Evolutionary conservation across 1,140 invertebrate species (phyloP).

Genomic region (Manduca sexta): DNA sequence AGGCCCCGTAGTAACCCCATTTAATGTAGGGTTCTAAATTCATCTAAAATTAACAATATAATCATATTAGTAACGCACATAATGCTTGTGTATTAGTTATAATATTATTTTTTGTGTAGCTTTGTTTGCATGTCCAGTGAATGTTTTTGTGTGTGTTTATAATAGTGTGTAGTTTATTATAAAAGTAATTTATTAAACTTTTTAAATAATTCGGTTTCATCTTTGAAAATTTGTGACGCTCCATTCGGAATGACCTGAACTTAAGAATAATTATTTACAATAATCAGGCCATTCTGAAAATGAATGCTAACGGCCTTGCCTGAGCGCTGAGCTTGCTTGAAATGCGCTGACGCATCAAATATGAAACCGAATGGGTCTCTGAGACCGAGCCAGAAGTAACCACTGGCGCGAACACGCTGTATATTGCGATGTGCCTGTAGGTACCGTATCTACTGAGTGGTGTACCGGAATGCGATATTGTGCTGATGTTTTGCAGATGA

Average conservation of each 20-base stretch:
- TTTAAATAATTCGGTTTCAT: conserved; percentile 22
- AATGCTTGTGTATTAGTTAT: conserved; percentile 37
- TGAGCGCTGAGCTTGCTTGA: neutral
- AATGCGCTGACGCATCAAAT: neutral
- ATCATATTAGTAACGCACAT: conserved; percentile 16
- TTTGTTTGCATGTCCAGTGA: conserved; percentile 48
- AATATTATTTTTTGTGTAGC: conserved; percentile 35
- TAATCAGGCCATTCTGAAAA: too few relatives aligned
- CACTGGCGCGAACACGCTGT: conserved; percentile 29
- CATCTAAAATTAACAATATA: conserved; percentile 22
- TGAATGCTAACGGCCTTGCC: neutral
- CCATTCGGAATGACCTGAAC: neutral
- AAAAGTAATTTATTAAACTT: neutral
- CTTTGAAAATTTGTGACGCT: conserved; percentile 6
- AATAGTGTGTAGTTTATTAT: neutral
- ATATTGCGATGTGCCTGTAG: conserved; percentile 48
- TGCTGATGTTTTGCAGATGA: conserved; percentile 93
- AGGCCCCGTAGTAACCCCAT: conserved; percentile 25
- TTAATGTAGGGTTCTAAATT: conserved; percentile 25
- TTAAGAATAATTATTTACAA: too few relatives aligned
- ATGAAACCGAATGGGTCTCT: conserved; percentile 25
- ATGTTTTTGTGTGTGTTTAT: conserved; percentile 12
- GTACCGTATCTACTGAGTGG: conserved; percentile 57
- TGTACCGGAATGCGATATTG: conserved; percentile 75
- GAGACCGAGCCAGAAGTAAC: too few relatives aligned